A percentile compares a stretch with the other conserved stretches of the same genome.
Evolutionary conservation across 2,113 vertebrate species (phyloP).

Genomic region (Formicarius rufipectus): DNA sequence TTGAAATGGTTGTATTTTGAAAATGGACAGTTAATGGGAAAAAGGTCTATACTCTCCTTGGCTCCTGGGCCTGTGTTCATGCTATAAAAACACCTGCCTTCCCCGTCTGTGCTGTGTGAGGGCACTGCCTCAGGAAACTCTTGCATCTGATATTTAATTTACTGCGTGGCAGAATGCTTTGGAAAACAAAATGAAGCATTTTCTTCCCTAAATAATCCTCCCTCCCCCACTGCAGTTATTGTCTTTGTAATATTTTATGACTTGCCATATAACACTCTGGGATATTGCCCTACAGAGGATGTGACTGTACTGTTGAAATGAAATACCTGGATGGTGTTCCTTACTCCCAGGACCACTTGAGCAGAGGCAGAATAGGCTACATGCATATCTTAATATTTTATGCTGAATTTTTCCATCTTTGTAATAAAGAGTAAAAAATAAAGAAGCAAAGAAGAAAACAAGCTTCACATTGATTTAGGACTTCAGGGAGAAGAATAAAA

Average conservation of each 20-base stretch:
- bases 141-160: not conserved
- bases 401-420: constrained; percentile 5
- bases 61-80: not conserved
- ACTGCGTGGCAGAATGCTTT: not conserved
- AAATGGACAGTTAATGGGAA: not conserved
- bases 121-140: not conserved
- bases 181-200: constrained; percentile 35
- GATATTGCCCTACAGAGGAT: constrained; percentile 18
- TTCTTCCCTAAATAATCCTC: not conserved
- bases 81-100: not conserved
- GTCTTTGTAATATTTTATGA: constrained; percentile 31
- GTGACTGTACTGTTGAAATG: not conserved
- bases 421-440: not conserved
- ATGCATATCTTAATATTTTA: not conserved
- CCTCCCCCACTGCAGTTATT: not conserved
- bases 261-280: constrained; percentile 5
- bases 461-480: constrained; percentile 47
- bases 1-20: not conserved
- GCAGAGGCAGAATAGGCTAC: not conserved
- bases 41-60: not conserved
- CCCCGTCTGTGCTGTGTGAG: not conserved
- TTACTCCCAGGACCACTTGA: not conserved
- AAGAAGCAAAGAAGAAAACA: constrained; percentile 15
- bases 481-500: constrained; percentile 18
- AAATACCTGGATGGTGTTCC: not conserved